Percentiles rank a stretch among this genome's conserved stretches.
phyloP scores from a whole-genome alignment of 2,113 vertebrate species.

The Misgurnus mizolepis region DNA sequence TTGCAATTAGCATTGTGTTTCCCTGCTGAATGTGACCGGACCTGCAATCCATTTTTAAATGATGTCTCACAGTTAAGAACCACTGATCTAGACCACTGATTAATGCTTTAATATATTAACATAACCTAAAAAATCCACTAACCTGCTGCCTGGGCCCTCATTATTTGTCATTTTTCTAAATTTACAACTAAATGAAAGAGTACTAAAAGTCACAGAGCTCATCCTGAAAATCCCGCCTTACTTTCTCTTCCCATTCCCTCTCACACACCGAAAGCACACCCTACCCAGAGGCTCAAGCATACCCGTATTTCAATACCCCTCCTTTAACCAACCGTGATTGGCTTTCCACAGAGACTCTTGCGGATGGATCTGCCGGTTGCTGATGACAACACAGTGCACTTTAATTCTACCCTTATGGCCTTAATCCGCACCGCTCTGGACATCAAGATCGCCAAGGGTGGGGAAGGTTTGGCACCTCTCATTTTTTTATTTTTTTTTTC shows the following conservation, averaged over 20 bases:
- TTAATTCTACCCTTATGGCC: conserved; percentile 95
- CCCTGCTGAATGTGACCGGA: too few species aligned
- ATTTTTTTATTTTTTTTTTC: conserved; percentile 41
- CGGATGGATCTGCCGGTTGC: conserved; percentile 93
- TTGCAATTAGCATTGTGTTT: too few species aligned
- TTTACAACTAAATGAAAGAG: background rate
- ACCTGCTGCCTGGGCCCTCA: background rate
- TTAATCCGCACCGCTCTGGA: conserved; percentile 92
- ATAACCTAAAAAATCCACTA: background rate
- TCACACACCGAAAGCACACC: conserved; percentile 37
- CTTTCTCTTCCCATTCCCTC: conserved; percentile 31
- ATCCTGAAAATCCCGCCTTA: conserved; percentile 43
- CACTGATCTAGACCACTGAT: background rate
- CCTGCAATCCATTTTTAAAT: too few species aligned
- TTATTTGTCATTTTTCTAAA: background rate
- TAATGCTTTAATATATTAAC: background rate
- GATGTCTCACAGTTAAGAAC: background rate
- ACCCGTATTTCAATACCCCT: conserved; percentile 3
- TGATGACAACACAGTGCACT: conserved; percentile 92
- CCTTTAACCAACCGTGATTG: conserved; percentile 62
- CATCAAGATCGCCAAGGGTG: conserved; percentile 94
- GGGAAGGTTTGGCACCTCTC: conserved; percentile 68
- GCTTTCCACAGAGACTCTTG: conserved; percentile 83
- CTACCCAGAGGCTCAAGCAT: conserved; percentile 70
- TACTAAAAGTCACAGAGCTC: conserved; percentile 59